A percentile compares a stretch with the other conserved stretches of the same genome.
These are phyloP conservation scores for Garrulus glandarius DNA, from an alignment of 2,797 vertebrate genomes.

Conservation along the genomic window DNA sequence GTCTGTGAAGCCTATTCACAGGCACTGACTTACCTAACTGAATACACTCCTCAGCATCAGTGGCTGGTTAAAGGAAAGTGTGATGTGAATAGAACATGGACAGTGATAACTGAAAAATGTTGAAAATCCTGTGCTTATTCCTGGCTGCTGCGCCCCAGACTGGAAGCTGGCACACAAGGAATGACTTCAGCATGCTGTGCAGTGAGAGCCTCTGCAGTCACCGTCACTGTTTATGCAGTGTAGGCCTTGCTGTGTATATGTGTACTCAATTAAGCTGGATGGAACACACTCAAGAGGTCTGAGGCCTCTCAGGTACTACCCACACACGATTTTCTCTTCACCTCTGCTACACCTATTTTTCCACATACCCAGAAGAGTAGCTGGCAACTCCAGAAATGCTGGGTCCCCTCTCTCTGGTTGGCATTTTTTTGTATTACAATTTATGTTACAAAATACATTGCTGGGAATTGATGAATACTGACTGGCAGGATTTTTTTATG, in stretches of 20 bases:
- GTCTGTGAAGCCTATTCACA: not conserved
- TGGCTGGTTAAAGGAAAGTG: not conserved
- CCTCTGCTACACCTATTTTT: not conserved
- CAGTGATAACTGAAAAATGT: not conserved
- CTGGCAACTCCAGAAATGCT: not conserved
- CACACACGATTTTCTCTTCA: not conserved
- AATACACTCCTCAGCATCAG: not conserved
- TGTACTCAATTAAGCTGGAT: not conserved
- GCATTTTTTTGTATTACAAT: not conserved
- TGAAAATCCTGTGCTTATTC: not conserved
- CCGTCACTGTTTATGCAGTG: not conserved
- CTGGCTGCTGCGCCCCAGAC: not conserved
- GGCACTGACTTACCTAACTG: not conserved
- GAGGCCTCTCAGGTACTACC: not conserved
- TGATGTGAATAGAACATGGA: not conserved
- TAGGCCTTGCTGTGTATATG: accelerated
- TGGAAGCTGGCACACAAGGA: not conserved
- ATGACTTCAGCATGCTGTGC: not conserved
- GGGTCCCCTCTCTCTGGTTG: not conserved
- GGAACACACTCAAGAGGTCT: not conserved
- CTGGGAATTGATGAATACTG: not conserved
- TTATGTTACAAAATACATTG: not conserved
- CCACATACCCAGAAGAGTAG: not conserved
- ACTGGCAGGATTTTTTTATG: not conserved
- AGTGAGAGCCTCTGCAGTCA: not conserved